Percentiles rank a stretch among this genome's conserved stretches.
These are phyloP conservation scores for rat (Rattus norvegicus) DNA, from an alignment of 2,113 vertebrate genomes.

Conservation along the genomic window GRCr8 NC_086022.1:68070501-68071000, in stretches of 20 bases:
- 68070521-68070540: background rate
- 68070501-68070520: background rate
- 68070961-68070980: no score
- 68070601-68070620: background rate
- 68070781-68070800: background rate
- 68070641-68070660: background rate
- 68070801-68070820: background rate
- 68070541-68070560: background rate
- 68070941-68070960: no score
- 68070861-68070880: no score
- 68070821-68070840: background rate
- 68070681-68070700: background rate
- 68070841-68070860: background rate
- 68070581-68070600: background rate
- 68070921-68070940: no score
- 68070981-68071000: no score
- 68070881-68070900: no score
- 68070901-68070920: no score
- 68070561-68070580: background rate
- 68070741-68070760: background rate
- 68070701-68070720: background rate
- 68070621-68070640: background rate
- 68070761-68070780: background rate
- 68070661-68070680: background rate
- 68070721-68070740: background rate